Evolutionary conservation across 1,140 invertebrate genomes (phyloP).

Genomic region (Philopotamus ludificatus): DNA sequence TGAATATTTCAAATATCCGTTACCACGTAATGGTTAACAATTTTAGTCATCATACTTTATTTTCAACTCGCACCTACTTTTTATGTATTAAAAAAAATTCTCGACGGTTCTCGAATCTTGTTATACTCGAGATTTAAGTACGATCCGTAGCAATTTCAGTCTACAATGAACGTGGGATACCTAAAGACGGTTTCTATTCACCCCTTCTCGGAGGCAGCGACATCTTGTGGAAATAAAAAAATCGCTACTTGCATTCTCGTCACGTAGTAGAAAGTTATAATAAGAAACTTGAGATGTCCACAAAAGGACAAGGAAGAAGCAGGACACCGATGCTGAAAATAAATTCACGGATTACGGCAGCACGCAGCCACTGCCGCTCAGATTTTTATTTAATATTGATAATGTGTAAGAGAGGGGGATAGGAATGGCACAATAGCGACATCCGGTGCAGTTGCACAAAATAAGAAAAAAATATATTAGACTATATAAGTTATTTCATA

Average conservation of each 20-base stretch:
- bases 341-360: conserved; percentile 25
- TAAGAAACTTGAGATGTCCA: conserved; percentile 36
- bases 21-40: too few species aligned
- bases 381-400: conserved; percentile 31
- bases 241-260: conserved; percentile 26
- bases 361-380: conserved; percentile 19
- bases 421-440: too few species aligned
- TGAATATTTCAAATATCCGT: too few species aligned
- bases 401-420: too few species aligned
- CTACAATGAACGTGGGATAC: conserved; percentile 2
- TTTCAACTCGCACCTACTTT: too few species aligned
- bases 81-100: too few species aligned
- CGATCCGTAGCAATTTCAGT: neutral
- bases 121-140: neutral
- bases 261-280: conserved; percentile 38
- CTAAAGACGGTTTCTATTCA: conserved; percentile 6
- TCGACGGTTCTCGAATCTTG: neutral
- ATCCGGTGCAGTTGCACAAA: too few species aligned
- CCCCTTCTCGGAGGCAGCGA: conserved; percentile 12
- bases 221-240: conserved; percentile 11
- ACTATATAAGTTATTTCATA: too few species aligned
- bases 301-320: conserved; percentile 16
- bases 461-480: too few species aligned
- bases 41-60: too few species aligned
- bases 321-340: neutral